Percentiles rank a stretch among this genome's conserved stretches.
Conservation (phyloP, 2,113 vertebrate species). For the Pitta sordida region DNA sequence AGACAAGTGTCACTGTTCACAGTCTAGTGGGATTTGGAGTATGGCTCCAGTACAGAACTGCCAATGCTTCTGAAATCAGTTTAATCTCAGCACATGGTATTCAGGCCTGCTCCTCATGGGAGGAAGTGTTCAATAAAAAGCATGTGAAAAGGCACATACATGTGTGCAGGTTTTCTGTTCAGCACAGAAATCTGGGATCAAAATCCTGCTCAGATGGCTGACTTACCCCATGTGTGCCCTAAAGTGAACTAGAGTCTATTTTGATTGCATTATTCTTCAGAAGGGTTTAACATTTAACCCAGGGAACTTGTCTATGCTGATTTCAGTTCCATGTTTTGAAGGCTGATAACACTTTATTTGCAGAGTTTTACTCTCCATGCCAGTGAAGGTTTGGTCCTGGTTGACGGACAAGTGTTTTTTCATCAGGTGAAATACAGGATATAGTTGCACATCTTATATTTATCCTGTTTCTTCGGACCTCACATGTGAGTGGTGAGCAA, state of each 20-base stretch:
- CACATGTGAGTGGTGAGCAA: neutral
- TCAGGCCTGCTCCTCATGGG: neutral
- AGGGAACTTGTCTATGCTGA: neutral
- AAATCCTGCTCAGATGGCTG: neutral
- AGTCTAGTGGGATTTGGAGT: neutral
- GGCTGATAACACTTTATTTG: neutral
- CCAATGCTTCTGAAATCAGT: neutral
- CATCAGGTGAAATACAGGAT: neutral
- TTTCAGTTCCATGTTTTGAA: neutral
- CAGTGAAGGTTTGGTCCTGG: neutral
- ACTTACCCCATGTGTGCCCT: neutral
- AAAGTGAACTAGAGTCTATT: neutral
- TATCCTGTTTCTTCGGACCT: neutral
- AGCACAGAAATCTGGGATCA: neutral
- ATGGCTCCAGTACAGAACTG: neutral
- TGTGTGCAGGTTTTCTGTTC: neutral
- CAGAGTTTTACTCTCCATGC: neutral
- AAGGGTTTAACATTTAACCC: neutral
- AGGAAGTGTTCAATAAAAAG: neutral
- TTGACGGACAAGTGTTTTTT: neutral
- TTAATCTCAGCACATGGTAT: neutral
- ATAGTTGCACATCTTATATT: neutral
- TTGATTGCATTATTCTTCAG: neutral
- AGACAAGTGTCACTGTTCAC: neutral
- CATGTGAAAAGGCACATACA: neutral